Evolutionary conservation across 2,113 vertebrate genomes (phyloP).

Genomic region (Fulica atra): DNA sequence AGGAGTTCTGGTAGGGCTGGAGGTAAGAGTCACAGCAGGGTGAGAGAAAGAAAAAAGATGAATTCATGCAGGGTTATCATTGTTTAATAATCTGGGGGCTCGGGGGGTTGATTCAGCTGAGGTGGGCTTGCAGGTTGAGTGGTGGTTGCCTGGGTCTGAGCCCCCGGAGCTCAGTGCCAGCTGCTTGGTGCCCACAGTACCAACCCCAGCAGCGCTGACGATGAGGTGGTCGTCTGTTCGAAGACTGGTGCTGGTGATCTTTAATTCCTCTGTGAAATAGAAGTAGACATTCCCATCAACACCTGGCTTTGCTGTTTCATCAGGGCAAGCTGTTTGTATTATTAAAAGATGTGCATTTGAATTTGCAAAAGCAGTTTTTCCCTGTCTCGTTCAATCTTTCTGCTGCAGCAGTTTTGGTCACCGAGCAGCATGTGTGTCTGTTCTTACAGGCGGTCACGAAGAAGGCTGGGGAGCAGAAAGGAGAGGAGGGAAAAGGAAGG

Average conservation of each 20-base stretch:
- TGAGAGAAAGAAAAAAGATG: not conserved
- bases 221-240: not conserved
- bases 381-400: not conserved
- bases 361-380: conserved; percentile 11
- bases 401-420: not conserved
- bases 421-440: not conserved
- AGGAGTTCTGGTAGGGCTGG: not conserved
- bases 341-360: not conserved
- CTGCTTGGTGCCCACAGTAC: not conserved
- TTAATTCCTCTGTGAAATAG: conserved; percentile 32
- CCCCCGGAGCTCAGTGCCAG: not conserved
- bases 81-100: not conserved
- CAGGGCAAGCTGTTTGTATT: conserved; percentile 23
- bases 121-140: not conserved
- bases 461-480: not conserved
- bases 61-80: not conserved
- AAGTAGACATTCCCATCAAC: conserved; percentile 1
- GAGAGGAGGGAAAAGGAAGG: not conserved
- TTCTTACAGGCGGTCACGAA: not conserved
- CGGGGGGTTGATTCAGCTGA: not conserved
- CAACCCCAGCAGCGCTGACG: not conserved
- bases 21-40: not conserved
- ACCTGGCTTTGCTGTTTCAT: conserved; percentile 18
- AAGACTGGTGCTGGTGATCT: not conserved
- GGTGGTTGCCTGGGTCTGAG: not conserved